Base-by-base conservation (phyloP, 2,797 vertebrate genomes). In the Falco naumanni region DNA sequence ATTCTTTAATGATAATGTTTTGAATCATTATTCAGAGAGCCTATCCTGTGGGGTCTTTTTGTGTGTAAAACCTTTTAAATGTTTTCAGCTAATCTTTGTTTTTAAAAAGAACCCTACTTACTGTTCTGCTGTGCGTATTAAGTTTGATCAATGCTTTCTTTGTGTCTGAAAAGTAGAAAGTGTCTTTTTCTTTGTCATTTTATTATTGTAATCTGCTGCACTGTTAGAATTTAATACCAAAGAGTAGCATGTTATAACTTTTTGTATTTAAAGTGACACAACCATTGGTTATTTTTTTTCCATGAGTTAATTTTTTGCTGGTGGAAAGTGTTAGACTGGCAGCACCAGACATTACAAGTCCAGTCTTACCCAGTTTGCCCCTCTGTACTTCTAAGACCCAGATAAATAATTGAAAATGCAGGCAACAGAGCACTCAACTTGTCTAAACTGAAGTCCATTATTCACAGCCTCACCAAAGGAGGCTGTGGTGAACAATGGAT, bases 131-230 rank as follows among this genome's bases (percentile, higher is more conserved):
- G 72, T 69, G 71, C 26, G 1, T 64, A 80, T 96, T 96, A 65
- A 70, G 59, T 90, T 96, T 97, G 94, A 95, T 95, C 87, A 91
- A 93, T 90, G 83, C 69, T 86, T 96, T 79, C 84, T 94, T 97
- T 94, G 63, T 96, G 80, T 37, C 19, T 89, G 64, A 74, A 89
- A 93, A 93, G 54, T 57, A 59, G 68, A 90, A 96, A 92, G 80
- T n/a, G 14, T 90, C 56, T 96, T 95, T 97, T 96, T 89, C 78
- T 96, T 85, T 91, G 93, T 95, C 60, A 93, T 94, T 93, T 95
- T 95, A 90, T 96, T 95, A 95, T 95, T 95, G 80, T 95, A 94
- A 95, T 96, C 92, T 78, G 53, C 54, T 63, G 45, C 53, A 50
- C 71, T 70, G 54, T 72, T 93, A 81, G 82, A 90, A 86, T 95